Conservation (phyloP, 2,797 vertebrate genomes). For the Pristis pectinata region DNA sequence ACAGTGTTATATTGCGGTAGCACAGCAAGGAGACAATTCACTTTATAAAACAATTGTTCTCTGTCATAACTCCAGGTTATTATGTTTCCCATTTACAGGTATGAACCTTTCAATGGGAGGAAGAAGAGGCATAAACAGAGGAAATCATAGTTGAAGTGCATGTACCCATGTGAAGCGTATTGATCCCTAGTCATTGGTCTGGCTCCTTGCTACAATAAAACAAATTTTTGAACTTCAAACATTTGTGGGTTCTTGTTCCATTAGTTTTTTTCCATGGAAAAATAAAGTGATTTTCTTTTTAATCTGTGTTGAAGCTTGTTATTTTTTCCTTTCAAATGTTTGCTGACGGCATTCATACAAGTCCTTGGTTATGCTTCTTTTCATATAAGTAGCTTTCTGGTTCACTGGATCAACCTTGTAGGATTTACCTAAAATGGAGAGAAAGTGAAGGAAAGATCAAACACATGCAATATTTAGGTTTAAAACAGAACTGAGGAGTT, state of each 20-base stretch:
- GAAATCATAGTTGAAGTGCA: constrained; percentile 56
- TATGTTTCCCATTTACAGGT: constrained; percentile 53
- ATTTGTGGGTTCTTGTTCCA: constrained; percentile 55
- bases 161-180: neutral
- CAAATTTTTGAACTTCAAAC: constrained; percentile 45
- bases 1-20: neutral
- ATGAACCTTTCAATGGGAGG: constrained; percentile 67
- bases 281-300: constrained; percentile 68
- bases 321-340: constrained; percentile 41
- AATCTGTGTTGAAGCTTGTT: constrained; percentile 35
- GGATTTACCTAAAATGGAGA: constrained; percentile 63
- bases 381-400: constrained; percentile 62
- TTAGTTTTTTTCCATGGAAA: constrained; percentile 63
- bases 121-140: constrained; percentile 79
- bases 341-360: constrained; percentile 75
- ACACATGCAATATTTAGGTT: neutral
- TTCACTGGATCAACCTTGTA: constrained; percentile 68
- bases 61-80: neutral
- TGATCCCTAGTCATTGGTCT: neutral
- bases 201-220: neutral
- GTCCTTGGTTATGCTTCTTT: constrained; percentile 62
- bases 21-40: neutral
- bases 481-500: neutral
- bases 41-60: no score
- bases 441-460: constrained; percentile 39